These are phyloP conservation scores for Mus spicilegus DNA, from an alignment of 2,113 vertebrate genomes.

Conservation along the genomic window DNA sequence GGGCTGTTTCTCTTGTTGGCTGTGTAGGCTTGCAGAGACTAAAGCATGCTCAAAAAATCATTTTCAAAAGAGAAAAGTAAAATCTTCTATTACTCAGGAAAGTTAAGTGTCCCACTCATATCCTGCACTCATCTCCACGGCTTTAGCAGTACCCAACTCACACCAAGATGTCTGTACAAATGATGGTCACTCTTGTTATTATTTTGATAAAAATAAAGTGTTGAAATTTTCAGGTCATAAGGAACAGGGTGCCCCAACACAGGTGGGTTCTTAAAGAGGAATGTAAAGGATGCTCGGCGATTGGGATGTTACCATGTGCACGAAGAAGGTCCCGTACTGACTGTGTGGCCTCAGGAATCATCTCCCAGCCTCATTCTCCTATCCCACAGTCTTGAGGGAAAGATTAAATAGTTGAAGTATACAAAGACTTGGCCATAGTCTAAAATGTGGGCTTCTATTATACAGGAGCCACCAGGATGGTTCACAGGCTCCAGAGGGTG, in stretches of 20 bases:
- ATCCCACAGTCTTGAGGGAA: not conserved
- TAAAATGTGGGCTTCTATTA: too few relatives aligned
- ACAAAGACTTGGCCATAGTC: not conserved
- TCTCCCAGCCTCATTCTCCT: not conserved
- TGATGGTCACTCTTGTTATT: not conserved
- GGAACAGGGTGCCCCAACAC: not conserved
- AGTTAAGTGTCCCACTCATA: not conserved
- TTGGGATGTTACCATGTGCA: not conserved
- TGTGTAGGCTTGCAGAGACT: too few relatives aligned
- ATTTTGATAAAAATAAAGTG: not conserved
- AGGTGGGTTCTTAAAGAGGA: not conserved
- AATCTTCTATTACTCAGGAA: not conserved
- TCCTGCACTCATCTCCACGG: accelerated
- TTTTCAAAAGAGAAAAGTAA: not conserved
- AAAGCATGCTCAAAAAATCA: not conserved
- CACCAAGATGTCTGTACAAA: not conserved
- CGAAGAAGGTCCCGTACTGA: too few relatives aligned
- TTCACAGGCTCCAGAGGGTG: not conserved
- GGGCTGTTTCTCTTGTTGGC: not conserved
- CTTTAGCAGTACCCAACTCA: not conserved
- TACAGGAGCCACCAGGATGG: not conserved
- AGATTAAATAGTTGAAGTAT: not conserved
- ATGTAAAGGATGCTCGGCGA: not conserved
- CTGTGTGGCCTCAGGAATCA: too few relatives aligned
- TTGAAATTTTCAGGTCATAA: not conserved